Conservation (phyloP, 2,888 invertebrate species). For the Chymomyza fuscimana region DNA sequence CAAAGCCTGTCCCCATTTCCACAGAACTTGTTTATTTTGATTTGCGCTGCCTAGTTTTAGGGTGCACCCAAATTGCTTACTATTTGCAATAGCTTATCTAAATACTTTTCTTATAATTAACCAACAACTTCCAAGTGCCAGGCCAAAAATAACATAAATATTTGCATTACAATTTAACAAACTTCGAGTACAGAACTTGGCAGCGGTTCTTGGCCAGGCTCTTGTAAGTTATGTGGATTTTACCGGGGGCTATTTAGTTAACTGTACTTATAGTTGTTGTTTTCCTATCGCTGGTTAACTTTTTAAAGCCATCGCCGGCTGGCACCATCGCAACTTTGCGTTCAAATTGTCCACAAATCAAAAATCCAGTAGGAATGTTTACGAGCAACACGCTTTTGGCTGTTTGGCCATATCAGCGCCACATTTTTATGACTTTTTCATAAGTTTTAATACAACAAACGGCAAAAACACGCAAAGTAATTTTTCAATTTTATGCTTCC, state of each 20-base stretch:
- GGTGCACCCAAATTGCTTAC: conserved; percentile 45
- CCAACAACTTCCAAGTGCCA: conserved; percentile 53
- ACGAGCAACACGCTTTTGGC: not conserved
- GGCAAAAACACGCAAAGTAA: conserved; percentile 68
- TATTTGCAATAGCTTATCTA: conserved; percentile 40
- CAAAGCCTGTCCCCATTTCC: not conserved
- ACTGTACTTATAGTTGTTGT: conserved; percentile 29
- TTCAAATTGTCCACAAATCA: conserved; percentile 63
- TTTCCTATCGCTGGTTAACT: conserved; percentile 1
- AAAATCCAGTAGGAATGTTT: conserved; percentile 11
- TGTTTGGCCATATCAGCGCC: conserved; percentile 9
- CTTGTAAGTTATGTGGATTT: conserved; percentile 11
- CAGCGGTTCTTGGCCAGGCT: conserved; percentile 7
- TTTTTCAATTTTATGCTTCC: conserved; percentile 68
- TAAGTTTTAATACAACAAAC: conserved; percentile 44
- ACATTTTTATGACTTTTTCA: conserved; percentile 61
- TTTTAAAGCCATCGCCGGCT: not conserved
- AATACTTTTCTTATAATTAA: conserved; percentile 57
- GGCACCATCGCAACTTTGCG: conserved; percentile 53
- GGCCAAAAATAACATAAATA: conserved; percentile 52
- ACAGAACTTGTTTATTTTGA: conserved; percentile 39
- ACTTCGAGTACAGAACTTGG: conserved; percentile 3
- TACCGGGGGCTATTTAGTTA: conserved; percentile 37
- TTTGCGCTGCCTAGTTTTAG: conserved; percentile 22
- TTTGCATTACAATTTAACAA: conserved; percentile 62